Evolutionary conservation across 2,888 invertebrate species (phyloP), one percentile per base, ranked within the genome.

Genomic region (Cistogaster globosa): DNA sequence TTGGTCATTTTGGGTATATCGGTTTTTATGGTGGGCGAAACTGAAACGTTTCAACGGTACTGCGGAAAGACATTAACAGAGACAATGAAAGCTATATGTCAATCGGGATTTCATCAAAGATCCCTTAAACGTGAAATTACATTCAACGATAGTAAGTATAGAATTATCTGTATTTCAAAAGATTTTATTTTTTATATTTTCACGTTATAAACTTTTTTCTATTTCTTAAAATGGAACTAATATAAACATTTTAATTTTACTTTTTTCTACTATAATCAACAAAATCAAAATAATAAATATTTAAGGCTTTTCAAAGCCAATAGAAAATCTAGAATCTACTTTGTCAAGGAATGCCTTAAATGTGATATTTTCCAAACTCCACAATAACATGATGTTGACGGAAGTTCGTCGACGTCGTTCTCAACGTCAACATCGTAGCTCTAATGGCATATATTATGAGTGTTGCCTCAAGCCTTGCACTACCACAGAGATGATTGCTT

Each of bases 401-500:
- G 18, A 67, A 72, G 72, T 68, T 68, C 86, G 51, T 58, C 74
- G 55, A 6, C 81, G 42, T 55, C 88, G 88, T n/a, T 38, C 12
- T 36, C 65, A 87, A 53, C 32, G 32, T 8, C 32, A 32, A n/a
- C 65, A 87, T 32, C 86, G 87, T 9, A 82, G 86, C 45, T 14
- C 60, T 26, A 38, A 22, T 67, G 86, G 88, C 16, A 87, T 89
- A 68, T 87, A 90, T 72, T 88, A 90, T 26, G 90, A 90, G 72
- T 90, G 91, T 76, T 90, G 91, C 42, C 83, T 87, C 51, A 86
- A 88, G 22, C 65, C 87, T 11, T 91, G 91, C 86, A 83, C 68
- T 76, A 87, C 87, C 53, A 32, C 42, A 9, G 90, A 91, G 58
- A 72, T 90, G 69, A 18, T 78, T 69, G 87, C 88, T 83, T 90